A percentile compares a stretch with the other conserved stretches of the same genome.
These are phyloP conservation scores for Acipenser transmontanus DNA, from an alignment of 2,797 vertebrate genomes.

Conservation along the genomic window DNA sequence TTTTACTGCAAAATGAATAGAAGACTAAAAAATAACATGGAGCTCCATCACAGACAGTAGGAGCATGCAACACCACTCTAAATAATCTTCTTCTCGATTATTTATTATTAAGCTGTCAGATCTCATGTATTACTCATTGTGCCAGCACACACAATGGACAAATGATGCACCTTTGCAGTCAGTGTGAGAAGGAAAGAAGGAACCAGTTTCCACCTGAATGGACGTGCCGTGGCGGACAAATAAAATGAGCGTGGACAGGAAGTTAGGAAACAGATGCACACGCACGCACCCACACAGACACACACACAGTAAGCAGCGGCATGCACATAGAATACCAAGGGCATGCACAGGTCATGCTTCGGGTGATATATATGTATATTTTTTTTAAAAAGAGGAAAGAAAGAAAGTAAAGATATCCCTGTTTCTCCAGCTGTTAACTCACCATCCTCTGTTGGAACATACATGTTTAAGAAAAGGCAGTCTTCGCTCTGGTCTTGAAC, in stretches of 20 bases:
- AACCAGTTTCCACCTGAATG: conserved; percentile 64
- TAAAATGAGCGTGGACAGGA: conserved; percentile 42
- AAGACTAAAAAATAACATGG: conserved; percentile 97
- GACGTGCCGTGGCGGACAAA: conserved; percentile 58
- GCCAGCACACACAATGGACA: conserved; percentile 81
- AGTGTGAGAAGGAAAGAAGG: conserved; percentile 54
- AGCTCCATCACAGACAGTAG: conserved; percentile 82
- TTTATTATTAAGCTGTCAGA: conserved; percentile 33
- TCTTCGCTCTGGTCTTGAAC: conserved; percentile 98
- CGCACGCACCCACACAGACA: conserved; percentile 46
- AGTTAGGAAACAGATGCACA: conserved; percentile 45
- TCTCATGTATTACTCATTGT: conserved; percentile 64
- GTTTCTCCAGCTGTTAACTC: conserved; percentile 70
- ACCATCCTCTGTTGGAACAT: conserved; percentile 98
- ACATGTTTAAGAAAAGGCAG: conserved; percentile 96
- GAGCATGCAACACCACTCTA: conserved; percentile 82
- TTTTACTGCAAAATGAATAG: conserved; percentile 95
- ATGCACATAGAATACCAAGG: conserved; percentile 65
- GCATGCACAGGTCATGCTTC: conserved; percentile 76
- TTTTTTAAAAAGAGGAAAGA: conserved; percentile 2
- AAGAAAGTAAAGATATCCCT: conserved; percentile 26
- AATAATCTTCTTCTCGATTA: conserved; percentile 30
- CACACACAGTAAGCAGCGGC: conserved; percentile 49
- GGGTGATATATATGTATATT: not conserved
- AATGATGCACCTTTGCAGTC: conserved; percentile 78